Evolutionary conservation across 2,797 vertebrate species (phyloP), one percentile per base, ranked within the genome.

Genomic region (Silurus aristotelis): DNA sequence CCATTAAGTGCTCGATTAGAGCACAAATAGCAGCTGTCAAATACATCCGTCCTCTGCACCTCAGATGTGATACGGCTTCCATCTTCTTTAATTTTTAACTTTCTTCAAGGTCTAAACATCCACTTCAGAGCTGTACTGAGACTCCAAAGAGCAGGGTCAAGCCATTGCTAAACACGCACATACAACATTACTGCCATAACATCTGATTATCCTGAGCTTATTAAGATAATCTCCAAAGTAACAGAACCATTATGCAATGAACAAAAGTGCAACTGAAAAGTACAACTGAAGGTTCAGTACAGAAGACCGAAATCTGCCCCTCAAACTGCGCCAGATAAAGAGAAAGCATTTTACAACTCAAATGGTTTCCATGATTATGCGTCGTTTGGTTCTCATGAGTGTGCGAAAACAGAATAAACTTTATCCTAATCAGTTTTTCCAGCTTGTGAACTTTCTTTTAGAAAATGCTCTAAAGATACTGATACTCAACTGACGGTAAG

Each of bases 1-100:
- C 94, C 90, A 93, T 95, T 95, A 96, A 89, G 85, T 83, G 82
- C 90, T 89, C 89, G 92, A 94, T 94, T 93, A 91, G 88, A 87
- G 89, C 66, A 73, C 75, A 85, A 85, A 83, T 68, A 80, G 90
- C 83, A 87, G 76, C 86, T 88, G 84, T 90, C 87, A 82, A 80
- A 79, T 55, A 73, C 52, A 64, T 20, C 84, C 84, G 83, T 66
- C 67, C 61, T 86, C 78, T n/a, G 78, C 72, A 72, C 71, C 84
- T 88, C 86, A 89, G 80, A 72, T 86, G 84, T 76, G 81, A 87
- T 90, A 80, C 79, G n/a, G 58, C 75, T 86, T 82, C 71, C 31
- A 77, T 73, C 48, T 46, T 75, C 20, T 61, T 72, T 46, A 17
- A 63, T 85, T 85, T 80, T 72, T 68, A 71, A 79, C 43, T 60